A percentile compares a stretch with the other conserved stretches of the same genome.
phyloP scores from a whole-genome alignment of 1,140 invertebrate species.

The Nasonia giraulti region DNA sequence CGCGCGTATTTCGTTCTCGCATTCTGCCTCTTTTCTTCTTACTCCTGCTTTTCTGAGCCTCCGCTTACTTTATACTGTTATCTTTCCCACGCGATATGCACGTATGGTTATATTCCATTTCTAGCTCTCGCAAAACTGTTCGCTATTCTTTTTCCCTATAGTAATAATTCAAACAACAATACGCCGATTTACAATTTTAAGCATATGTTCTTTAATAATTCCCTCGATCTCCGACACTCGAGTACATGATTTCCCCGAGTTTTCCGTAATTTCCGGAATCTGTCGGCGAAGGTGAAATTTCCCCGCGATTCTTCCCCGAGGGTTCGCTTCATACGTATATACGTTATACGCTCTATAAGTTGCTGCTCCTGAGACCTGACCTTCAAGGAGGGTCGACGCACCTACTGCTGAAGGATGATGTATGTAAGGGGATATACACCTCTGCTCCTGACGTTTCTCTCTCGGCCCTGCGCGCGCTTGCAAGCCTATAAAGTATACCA shows the following conservation, averaged over 20 bases:
- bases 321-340: background rate
- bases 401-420: slow-evolving; percentile 15
- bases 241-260: background rate
- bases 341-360: too few relatives aligned
- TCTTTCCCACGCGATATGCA: background rate
- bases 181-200: too few relatives aligned
- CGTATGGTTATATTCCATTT: too few relatives aligned
- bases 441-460: slow-evolving; percentile 56
- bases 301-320: background rate
- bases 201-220: too few relatives aligned
- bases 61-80: background rate
- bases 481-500: slow-evolving; percentile 61
- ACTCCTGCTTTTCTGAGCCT: background rate
- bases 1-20: background rate
- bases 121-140: too few relatives aligned
- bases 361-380: slow-evolving; percentile 1
- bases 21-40: background rate
- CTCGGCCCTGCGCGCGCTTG: slow-evolving; percentile 9
- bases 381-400: slow-evolving; percentile 28
- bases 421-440: slow-evolving; percentile 18
- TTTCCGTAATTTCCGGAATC: slow-evolving; percentile 31
- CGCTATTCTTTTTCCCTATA: too few relatives aligned
- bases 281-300: slow-evolving; percentile 19
- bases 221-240: background rate
- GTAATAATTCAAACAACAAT: too few relatives aligned